A percentile compares a stretch with the other conserved stretches of the same genome.
Evolutionary conservation across 2,888 invertebrate genomes (phyloP).

Genomic region (Arge pagana): DNA sequence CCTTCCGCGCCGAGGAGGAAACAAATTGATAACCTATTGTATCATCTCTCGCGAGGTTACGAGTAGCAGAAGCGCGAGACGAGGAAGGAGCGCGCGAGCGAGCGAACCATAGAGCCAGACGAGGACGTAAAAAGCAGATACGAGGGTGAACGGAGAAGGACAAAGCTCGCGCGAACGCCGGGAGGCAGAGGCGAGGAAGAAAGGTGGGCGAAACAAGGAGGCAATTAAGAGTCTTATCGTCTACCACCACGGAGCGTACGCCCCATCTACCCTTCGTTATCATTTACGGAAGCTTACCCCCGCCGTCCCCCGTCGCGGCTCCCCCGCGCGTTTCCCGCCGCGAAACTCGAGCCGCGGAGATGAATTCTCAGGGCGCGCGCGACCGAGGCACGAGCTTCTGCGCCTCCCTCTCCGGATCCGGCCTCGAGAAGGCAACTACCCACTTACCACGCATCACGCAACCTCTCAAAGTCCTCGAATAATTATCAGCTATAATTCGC

Average conservation of each 20-base stretch:
- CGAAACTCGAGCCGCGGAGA: slow-evolving; percentile 21
- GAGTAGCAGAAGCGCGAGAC: too few relatives aligned
- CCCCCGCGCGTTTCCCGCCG: slow-evolving; percentile 26
- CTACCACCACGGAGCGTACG: slow-evolving; percentile 37
- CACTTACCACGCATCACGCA: too few relatives aligned
- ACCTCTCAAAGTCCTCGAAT: slow-evolving; percentile 40
- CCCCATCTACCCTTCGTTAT: slow-evolving; percentile 38
- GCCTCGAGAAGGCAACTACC: too few relatives aligned
- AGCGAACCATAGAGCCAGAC: slow-evolving; percentile 5
- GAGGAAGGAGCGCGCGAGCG: too few relatives aligned
- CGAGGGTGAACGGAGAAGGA: slow-evolving; percentile 5
- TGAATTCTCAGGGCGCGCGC: too few relatives aligned
- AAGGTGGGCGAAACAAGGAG: slow-evolving; percentile 18
- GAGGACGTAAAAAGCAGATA: slow-evolving; percentile 4
- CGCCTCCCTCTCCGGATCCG: too few relatives aligned
- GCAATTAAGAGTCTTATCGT: slow-evolving; percentile 46
- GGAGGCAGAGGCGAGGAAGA: slow-evolving; percentile 6
- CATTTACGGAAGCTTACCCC: slow-evolving; percentile 46
- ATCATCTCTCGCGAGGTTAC: not conserved
- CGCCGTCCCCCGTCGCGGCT: not conserved
- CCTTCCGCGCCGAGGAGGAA: too few relatives aligned
- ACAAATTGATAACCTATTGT: too few relatives aligned
- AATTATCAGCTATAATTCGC: slow-evolving; percentile 44
- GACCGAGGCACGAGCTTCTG: too few relatives aligned
- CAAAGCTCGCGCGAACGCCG: too few relatives aligned